Conservation (phyloP, 1,140 invertebrate species). For the Orchesella cincta region DNA sequence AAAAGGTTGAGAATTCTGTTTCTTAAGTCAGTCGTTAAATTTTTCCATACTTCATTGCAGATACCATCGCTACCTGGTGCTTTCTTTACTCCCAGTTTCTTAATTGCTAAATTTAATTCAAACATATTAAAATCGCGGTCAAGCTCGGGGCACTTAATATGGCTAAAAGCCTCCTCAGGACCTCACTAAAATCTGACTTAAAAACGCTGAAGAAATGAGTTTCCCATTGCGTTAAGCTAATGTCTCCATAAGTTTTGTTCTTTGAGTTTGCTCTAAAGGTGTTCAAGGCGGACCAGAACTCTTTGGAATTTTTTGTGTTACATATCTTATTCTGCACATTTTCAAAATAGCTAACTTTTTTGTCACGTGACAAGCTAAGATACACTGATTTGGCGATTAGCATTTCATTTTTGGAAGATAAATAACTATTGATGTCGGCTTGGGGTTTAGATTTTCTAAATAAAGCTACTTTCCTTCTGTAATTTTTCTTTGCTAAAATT, state of each 20-base stretch:
- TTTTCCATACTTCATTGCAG: conserved; percentile 48
- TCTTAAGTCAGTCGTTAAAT: not conserved
- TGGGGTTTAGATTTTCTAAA: not conserved
- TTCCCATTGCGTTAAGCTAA: not conserved
- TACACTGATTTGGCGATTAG: not conserved
- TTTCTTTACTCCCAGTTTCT: conserved; percentile 47
- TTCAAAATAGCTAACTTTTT: not conserved
- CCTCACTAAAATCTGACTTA: not conserved
- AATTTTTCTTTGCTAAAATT: not conserved
- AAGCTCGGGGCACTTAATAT: not conserved
- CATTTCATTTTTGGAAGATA: not conserved
- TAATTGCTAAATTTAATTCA: conserved; percentile 34
- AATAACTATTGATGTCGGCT: not conserved
- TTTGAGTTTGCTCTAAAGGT: not conserved
- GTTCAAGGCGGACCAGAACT: not conserved
- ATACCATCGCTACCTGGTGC: conserved; percentile 50
- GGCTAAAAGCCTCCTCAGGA: not conserved
- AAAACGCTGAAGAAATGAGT: not conserved
- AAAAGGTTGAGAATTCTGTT: not conserved
- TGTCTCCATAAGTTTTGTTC: not conserved
- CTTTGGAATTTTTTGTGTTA: not conserved
- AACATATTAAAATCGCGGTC: not conserved
- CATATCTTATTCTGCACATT: not conserved
- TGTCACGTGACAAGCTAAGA: not conserved
- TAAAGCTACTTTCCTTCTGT: not conserved